Evolutionary conservation across 2,888 invertebrate genomes (phyloP).

Genomic region (Mesochorus sp.): DNA sequence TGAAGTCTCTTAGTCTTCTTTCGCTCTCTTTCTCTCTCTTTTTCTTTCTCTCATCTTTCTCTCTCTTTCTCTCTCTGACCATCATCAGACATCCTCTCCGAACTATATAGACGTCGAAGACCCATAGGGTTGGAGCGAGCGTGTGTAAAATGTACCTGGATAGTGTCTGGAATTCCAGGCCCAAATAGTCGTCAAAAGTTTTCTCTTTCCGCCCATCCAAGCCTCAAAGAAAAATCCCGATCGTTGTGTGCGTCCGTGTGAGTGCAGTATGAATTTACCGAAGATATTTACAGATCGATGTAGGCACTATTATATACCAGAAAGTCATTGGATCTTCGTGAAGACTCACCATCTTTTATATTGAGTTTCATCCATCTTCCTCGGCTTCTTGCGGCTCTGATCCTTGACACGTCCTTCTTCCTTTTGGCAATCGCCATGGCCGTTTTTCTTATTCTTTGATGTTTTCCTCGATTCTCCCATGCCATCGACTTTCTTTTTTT

Average conservation of each 20-base stretch:
- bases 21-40: neutral
- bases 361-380: slow-evolving; percentile 57
- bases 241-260: slow-evolving; percentile 14
- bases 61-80: neutral
- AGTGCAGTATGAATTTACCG: neutral
- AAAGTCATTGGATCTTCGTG: slow-evolving; percentile 31
- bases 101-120: neutral
- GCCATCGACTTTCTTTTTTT: neutral
- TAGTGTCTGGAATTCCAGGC: slow-evolving; percentile 46
- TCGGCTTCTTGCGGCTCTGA: slow-evolving; percentile 15
- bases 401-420: slow-evolving; percentile 18
- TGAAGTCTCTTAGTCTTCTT: neutral
- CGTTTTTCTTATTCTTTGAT: slow-evolving; percentile 23
- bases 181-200: slow-evolving; percentile 61
- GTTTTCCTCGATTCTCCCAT: neutral
- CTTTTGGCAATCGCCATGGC: neutral
- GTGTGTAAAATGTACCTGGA: slow-evolving; percentile 42
- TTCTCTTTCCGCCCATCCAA: slow-evolving; percentile 20
- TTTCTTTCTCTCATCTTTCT: neutral
- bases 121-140: neutral
- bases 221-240: slow-evolving; percentile 34
- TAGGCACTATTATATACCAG: neutral
- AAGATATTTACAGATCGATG: neutral
- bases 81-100: neutral
- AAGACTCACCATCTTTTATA: slow-evolving; percentile 49